phyloP scores from a whole-genome alignment of 2,113 vertebrate genomes.

The Ptyas mucosa region DNA sequence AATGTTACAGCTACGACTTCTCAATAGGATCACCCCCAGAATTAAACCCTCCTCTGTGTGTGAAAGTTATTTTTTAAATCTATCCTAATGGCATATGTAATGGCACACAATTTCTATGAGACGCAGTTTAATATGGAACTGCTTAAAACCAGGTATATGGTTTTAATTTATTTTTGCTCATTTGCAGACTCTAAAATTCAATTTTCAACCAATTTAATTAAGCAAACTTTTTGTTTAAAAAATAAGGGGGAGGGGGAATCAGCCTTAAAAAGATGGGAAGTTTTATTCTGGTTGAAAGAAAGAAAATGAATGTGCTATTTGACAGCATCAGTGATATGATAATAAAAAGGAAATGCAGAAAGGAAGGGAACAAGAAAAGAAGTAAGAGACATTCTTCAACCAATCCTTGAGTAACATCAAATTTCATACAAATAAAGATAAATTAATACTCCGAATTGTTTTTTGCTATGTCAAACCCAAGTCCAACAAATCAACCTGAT shows the following conservation, averaged over 20 bases:
- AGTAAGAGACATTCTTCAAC: conserved; percentile 11
- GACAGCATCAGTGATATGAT: neutral
- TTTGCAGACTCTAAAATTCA: neutral
- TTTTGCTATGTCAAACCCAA: neutral
- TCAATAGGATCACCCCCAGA: neutral
- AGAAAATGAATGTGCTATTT: neutral
- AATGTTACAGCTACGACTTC: neutral
- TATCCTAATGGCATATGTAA: neutral
- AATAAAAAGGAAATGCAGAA: neutral
- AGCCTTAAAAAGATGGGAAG: neutral
- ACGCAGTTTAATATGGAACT: neutral
- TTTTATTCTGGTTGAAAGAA: neutral
- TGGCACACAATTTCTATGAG: neutral
- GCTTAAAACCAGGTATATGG: neutral
- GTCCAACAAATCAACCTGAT: neutral
- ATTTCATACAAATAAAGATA: neutral
- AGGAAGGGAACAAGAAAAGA: neutral
- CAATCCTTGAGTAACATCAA: conserved; percentile 18
- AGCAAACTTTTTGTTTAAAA: neutral
- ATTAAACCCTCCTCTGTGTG: neutral
- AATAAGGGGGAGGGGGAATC: no score
- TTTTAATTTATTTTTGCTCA: neutral
- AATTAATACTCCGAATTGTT: neutral
- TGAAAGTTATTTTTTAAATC: neutral
- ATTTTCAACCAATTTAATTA: neutral